These are phyloP conservation scores for Galleria mellonella DNA, from an alignment of 1,140 invertebrate species.

Conservation along the genomic window DNA sequence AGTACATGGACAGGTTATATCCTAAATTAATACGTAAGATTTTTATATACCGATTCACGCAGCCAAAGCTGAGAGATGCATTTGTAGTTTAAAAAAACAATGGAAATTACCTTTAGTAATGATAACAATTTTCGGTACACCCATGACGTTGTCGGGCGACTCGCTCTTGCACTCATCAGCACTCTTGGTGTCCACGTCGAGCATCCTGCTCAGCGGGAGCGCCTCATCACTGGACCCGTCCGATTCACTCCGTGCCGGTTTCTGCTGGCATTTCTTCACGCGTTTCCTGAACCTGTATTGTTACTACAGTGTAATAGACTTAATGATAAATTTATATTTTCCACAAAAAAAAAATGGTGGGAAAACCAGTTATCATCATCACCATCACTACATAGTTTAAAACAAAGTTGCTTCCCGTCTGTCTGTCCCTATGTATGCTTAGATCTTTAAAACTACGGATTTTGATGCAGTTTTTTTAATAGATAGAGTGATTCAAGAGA, in stretches of 20 bases:
- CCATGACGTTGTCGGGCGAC: constrained; percentile 31
- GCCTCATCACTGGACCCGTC: constrained; percentile 58
- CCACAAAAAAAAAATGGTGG: too few species aligned
- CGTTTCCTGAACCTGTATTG: constrained; percentile 46
- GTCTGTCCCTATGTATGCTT: too few species aligned
- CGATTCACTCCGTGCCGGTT: constrained; percentile 23
- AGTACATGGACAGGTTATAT: too few species aligned
- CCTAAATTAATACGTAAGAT: too few species aligned
- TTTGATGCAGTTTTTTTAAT: too few species aligned
- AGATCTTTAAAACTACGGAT: too few species aligned
- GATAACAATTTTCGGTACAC: constrained; percentile 47
- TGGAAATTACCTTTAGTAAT: constrained; percentile 43
- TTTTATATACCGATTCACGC: too few species aligned
- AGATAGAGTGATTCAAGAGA: too few species aligned
- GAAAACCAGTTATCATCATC: too few species aligned
- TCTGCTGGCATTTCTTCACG: constrained; percentile 51
- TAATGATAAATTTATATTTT: too few species aligned
- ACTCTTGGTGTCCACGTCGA: constrained; percentile 24
- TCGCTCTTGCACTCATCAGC: constrained; percentile 6
- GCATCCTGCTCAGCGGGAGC: constrained; percentile 35
- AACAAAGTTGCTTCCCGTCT: too few species aligned
- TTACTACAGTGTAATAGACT: background rate
- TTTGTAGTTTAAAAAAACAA: background rate
- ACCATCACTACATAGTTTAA: too few species aligned
- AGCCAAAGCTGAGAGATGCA: background rate